Evolutionary conservation across 2,113 vertebrate species (phyloP), one percentile per base, ranked within the genome.

Genomic region (Elephas maximus): DNA sequence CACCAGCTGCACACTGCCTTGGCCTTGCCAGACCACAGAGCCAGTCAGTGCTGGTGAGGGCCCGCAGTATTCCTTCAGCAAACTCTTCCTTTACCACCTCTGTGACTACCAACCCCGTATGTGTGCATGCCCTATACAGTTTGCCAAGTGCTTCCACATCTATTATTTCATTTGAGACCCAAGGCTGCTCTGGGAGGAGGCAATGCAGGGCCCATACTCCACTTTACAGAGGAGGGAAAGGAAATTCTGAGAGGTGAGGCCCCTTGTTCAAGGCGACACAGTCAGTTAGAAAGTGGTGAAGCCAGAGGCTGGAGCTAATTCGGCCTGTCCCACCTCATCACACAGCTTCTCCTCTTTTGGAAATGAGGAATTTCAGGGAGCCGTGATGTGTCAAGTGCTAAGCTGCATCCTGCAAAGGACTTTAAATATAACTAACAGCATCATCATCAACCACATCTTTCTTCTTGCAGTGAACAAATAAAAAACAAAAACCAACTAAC

Each of bases 1-100:
- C 69, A 87, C 95, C 89, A 96, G 92, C 95, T 97, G 95, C 95
- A 85, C 21, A 12, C 78, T 11, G 65, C 91, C 77, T 62, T 24
- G 62, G 85, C 53, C 71, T 86, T 86, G 95, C 94, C 95, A 95
- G 90, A 90, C 92, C 94, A 37, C 94, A 92, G 83, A 76, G 74
- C 73, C 45, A 0, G 17, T 30, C 17, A 57, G 57, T 8, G 26
- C 53, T n/a, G 60, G 85, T 44, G 37, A 48, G 81, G 53, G 33
- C 23, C 18, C 2, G 67, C 5, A 0, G 10, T 15, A 14, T 8
- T 28, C 6, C 80, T 90, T 88, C n/a, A 73, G 71, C 63, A 73
- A 41, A 77, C 26, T 28, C 67, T 81, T 80, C 37, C 86, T n/a
- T 67, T 18, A 53, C 5, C 2, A 14, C 53, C 5, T 78, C 79